A percentile compares a stretch with the other conserved stretches of the same genome.
These are phyloP conservation scores for Brotogeris chrysoptera DNA, from an alignment of 2,797 vertebrate genomes.

Conservation along the genomic window DNA sequence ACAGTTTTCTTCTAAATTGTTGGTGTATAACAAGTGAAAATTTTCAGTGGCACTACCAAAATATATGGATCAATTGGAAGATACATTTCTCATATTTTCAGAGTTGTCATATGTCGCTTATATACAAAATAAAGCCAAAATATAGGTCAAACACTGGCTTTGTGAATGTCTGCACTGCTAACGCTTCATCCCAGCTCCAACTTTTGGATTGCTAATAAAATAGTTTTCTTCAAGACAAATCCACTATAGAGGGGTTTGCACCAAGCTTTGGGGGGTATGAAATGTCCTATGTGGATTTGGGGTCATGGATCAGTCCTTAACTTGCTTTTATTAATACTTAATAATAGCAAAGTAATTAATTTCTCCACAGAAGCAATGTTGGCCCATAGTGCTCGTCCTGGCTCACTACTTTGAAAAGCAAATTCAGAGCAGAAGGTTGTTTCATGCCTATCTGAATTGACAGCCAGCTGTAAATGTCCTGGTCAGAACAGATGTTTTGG, in stretches of 20 bases:
- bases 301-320: background rate
- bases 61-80: background rate
- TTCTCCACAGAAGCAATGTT: background rate
- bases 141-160: background rate
- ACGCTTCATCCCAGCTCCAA: background rate
- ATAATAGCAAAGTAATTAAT: background rate
- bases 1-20: background rate
- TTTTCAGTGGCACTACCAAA: background rate
- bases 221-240: background rate
- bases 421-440: background rate
- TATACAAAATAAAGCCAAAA: background rate
- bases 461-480: background rate
- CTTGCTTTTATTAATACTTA: background rate
- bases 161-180: background rate
- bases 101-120: background rate
- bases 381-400: background rate
- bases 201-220: background rate
- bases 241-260: background rate
- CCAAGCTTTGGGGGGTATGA: background rate
- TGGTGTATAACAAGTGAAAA: background rate
- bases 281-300: background rate
- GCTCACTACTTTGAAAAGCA: background rate
- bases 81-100: background rate
- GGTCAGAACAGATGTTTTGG: slow-evolving; percentile 13
- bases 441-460: background rate